Evolutionary conservation across 2,888 invertebrate species (phyloP), one percentile per base, ranked within the genome.

Genomic region (Pheosia tremula): DNA sequence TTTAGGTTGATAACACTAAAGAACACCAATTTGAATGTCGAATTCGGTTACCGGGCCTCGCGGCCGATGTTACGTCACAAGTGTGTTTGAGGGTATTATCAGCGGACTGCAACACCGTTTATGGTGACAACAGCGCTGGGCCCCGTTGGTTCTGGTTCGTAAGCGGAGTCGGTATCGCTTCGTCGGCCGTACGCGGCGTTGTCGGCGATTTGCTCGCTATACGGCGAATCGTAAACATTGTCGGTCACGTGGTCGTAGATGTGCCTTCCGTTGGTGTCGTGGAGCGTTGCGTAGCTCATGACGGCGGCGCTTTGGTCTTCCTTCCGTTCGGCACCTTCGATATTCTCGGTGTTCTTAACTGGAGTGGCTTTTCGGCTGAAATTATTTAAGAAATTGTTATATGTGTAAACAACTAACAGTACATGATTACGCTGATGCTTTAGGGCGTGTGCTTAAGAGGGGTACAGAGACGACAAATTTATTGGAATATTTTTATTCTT

Each of bases 261-360:
- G 68, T 94, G 91, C 24, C 94, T 87, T 3, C 94, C 93, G 71
- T 95, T 96, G 5, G 88, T 78, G 71, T 97, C 97, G 84, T 97
- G 97, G 0, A 97, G 88, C 0, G 97, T 97, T 37, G 97, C 97
- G 83, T 97, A 98, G 58, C 97, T 97, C 97, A 97, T 97, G 0
- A 97, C 97, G 0, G 97, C 97, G 0, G 97, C 97, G 82, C 96
- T 97, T 78, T 97, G 96, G 81, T 97, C 97, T 84, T 97, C 97
- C 80, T 97, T 97, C 13, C 97, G 93, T 78, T 97, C 97, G 0
- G 97, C 97, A 0, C 97, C 97, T 89, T 97, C 97, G 53, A 98
- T 95, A 84, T 98, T 98, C 84, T 97, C 97, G 0, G 97, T 97
- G 82, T 97, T 97, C 84, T 97, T 98, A 0, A 98, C 97, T 0